Base-by-base conservation (phyloP, 2,888 invertebrate genomes). In the Amiota communis region DNA sequence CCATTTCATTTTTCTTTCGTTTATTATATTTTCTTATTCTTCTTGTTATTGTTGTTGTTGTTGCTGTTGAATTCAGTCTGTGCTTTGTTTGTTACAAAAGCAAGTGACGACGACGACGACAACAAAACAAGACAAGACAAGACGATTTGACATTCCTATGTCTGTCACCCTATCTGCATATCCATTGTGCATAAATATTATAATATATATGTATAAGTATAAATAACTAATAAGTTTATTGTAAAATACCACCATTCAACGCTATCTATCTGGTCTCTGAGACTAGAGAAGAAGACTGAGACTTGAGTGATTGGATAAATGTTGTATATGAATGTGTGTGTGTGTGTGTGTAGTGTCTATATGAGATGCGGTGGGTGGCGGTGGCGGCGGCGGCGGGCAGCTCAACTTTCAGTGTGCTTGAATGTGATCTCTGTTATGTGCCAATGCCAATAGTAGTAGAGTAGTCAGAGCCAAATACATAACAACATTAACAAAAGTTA, bases 201-300 rank as follows among this genome's bases (percentile, higher is more conserved):
- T n/a, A n/a, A 23, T 23, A 23, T 23, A 23, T 23, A 23, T 23
- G 1, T 23, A 23, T 23, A 2, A 23, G 2, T 4, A 36, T 36
- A 36, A 36, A 59, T 17, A 17, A 57, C 57, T n/a, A 15, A 59
- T 59, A 59, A 59, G 20, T 59, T 59, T 59, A 15, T 59, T 59
- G 59, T 59, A 59, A 59, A 59, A n/a, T n/a, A n/a, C n/a, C 20
- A 59, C 20, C 59, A 59, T 59, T 15, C 59, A 59, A 11, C 59
- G 17, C 20, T 17, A 11, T 36, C 20, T 17, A 11, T 36, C 36
- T 36, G 36, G 36, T 36, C 36, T 36, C 8, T 6, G 36, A 36
- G 36, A 36, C 36, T 36, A n/a, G n/a, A n/a, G n/a, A n/a, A n/a
- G n/a, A n/a, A n/a, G n/a, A n/a, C n/a, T n/a, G n/a, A n/a, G n/a